These are phyloP conservation scores for Naja naja DNA, from an alignment of 2,113 vertebrate species.

Conservation along the genomic window DNA sequence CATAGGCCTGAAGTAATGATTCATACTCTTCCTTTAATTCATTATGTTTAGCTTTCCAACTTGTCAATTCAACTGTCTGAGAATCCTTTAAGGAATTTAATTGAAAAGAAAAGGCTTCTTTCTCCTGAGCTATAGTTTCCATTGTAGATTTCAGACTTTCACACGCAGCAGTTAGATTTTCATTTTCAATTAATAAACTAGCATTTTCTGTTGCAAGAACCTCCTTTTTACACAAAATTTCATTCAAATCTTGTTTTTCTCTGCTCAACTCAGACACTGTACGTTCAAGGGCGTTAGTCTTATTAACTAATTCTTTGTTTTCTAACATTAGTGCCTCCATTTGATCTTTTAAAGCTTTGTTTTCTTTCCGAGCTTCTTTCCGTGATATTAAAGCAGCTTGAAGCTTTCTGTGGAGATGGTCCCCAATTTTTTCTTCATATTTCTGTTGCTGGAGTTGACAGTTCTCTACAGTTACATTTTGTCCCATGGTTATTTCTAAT, in stretches of 20 bases:
- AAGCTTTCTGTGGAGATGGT: conserved; percentile 77
- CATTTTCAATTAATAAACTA: conserved; percentile 73
- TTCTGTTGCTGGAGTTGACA: conserved; percentile 64
- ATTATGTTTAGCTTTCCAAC: conserved; percentile 81
- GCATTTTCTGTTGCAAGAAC: conserved; percentile 65
- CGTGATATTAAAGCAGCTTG: conserved; percentile 84
- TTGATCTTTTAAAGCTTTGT: conserved; percentile 70
- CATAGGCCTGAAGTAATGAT: conserved; percentile 82
- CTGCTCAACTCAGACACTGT: conserved; percentile 61
- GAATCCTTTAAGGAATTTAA: conserved; percentile 84
- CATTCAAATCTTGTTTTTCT: conserved; percentile 50
- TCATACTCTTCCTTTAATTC: conserved; percentile 87
- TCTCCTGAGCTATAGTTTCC: conserved; percentile 85
- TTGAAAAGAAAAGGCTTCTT: conserved; percentile 84
- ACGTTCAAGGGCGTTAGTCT: conserved; percentile 54
- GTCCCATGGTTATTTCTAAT: conserved; percentile 45
- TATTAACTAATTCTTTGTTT: conserved; percentile 61
- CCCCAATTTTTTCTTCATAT: conserved; percentile 59
- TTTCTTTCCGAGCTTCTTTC: conserved; percentile 81
- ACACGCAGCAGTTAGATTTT: conserved; percentile 79
- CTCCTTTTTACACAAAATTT: conserved; percentile 53
- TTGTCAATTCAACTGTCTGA: conserved; percentile 82
- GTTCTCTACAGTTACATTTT: conserved; percentile 40
- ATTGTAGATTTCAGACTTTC: conserved; percentile 86
- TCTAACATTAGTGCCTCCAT: conserved; percentile 59